A percentile compares a stretch with the other conserved stretches of the same genome.
Conservation (phyloP, 2,113 vertebrate genomes). For the Neopipo cinnamomea region DNA sequence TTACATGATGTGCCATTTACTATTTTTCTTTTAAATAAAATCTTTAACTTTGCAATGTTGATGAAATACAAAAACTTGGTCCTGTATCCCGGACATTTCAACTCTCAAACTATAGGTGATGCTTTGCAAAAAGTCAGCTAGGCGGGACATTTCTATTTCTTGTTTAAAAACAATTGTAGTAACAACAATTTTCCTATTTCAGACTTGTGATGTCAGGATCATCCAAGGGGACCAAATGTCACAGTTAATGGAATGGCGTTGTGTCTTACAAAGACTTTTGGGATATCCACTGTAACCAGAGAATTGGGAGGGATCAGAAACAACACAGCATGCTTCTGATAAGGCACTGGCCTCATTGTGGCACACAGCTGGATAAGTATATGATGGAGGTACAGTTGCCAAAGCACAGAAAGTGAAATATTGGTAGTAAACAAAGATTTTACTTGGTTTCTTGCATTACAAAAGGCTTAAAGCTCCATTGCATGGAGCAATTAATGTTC, state of each 20-base stretch:
- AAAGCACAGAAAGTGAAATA: neutral
- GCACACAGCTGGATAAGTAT: neutral
- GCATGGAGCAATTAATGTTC: neutral
- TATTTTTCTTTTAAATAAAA: conserved; percentile 55
- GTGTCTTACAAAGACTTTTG: neutral
- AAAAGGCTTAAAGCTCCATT: neutral
- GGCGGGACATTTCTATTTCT: neutral
- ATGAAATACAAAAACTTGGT: neutral
- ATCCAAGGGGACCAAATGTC: neutral
- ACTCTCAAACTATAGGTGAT: neutral
- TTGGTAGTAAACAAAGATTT: neutral
- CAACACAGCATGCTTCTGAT: neutral
- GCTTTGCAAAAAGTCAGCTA: neutral
- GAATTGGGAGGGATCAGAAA: neutral
- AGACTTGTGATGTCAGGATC: neutral
- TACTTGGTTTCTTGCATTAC: neutral
- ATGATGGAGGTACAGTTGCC: neutral
- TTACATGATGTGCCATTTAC: conserved; percentile 71
- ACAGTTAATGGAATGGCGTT: neutral
- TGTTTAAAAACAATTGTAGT: neutral
- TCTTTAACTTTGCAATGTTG: neutral
- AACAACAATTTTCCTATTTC: neutral
- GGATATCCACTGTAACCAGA: neutral
- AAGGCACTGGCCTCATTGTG: neutral
- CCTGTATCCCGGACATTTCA: neutral